Evolutionary conservation across 2,113 vertebrate species (phyloP).

Genomic region (Sinocyclocheilus anshuiensis): DNA sequence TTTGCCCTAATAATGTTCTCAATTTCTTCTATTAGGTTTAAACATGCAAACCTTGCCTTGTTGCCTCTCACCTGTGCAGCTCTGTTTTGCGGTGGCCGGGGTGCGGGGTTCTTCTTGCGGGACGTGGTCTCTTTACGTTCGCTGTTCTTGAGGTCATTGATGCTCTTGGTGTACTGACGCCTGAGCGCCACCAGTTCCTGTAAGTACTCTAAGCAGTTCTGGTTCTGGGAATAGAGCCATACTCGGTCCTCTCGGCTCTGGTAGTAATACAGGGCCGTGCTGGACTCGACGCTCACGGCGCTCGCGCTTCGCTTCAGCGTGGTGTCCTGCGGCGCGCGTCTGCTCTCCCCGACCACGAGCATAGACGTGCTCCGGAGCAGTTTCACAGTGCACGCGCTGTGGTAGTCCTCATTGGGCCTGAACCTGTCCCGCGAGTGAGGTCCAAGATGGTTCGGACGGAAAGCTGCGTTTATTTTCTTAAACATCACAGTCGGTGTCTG

Average conservation of each 20-base stretch:
- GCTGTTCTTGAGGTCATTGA: slow-evolving; percentile 77
- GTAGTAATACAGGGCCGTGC: slow-evolving; percentile 71
- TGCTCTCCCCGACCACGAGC: slow-evolving; percentile 82
- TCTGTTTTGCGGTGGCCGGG: slow-evolving; percentile 62
- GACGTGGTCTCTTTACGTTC: slow-evolving; percentile 60
- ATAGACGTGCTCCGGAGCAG: slow-evolving; percentile 93
- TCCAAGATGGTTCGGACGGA: slow-evolving; percentile 75
- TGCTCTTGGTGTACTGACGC: slow-evolving; percentile 83
- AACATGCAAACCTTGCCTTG: background rate
- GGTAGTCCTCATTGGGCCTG: slow-evolving; percentile 63
- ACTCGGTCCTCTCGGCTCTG: slow-evolving; percentile 85
- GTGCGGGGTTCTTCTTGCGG: slow-evolving; percentile 72
- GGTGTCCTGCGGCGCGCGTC: slow-evolving; percentile 66
- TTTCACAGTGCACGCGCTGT: slow-evolving; percentile 77
- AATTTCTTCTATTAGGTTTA: no score
- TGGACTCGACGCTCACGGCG: slow-evolving; percentile 80
- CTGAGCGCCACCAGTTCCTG: slow-evolving; percentile 91
- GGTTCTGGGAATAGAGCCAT: slow-evolving; percentile 88
- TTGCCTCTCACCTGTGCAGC: slow-evolving; percentile 60
- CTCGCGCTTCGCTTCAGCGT: slow-evolving; percentile 88
- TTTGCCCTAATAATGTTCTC: background rate
- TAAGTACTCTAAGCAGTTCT: slow-evolving; percentile 90
- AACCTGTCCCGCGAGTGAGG: slow-evolving; percentile 59
- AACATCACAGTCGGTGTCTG: slow-evolving; percentile 67
- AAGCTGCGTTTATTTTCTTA: slow-evolving; percentile 79